Evolutionary conservation across 2,888 invertebrate species (phyloP).

Genomic region (Zeuzera pyrina): DNA sequence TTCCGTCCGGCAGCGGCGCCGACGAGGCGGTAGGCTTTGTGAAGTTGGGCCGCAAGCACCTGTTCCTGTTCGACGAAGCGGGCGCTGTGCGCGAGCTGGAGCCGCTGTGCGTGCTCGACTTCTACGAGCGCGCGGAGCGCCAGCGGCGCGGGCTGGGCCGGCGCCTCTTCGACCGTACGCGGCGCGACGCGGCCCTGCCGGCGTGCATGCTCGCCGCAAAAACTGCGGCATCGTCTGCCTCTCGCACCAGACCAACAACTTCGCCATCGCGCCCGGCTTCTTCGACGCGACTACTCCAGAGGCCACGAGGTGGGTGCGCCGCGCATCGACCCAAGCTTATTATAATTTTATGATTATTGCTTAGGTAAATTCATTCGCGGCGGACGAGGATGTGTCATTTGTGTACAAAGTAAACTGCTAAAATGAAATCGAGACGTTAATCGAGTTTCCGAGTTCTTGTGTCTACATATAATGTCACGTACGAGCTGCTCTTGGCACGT

Average conservation of each 20-base stretch:
- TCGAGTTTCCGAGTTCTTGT: too few relatives aligned
- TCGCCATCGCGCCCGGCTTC: conserved; percentile 41
- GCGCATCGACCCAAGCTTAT: too few relatives aligned
- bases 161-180: conserved; percentile 89
- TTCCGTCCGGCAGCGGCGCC: conserved; percentile 70
- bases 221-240: conserved; percentile 77
- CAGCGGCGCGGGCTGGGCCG: conserved; percentile 92
- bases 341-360: too few relatives aligned
- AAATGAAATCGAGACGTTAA: too few relatives aligned
- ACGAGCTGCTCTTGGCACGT: too few relatives aligned
- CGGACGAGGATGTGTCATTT: too few relatives aligned
- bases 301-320: conserved; percentile 17
- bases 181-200: conserved; percentile 77
- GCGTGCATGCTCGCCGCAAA: conserved; percentile 86
- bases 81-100: conserved; percentile 83
- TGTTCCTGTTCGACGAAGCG: conserved; percentile 86
- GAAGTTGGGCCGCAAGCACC: conserved; percentile 91
- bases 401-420: too few relatives aligned
- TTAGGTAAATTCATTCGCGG: too few relatives aligned
- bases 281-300: too few relatives aligned
- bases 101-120: conserved; percentile 93
- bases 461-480: too few relatives aligned
- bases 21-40: conserved; percentile 84
- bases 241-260: conserved; percentile 60
- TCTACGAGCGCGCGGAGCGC: conserved; percentile 87